A percentile compares a stretch with the other conserved stretches of the same genome.
These are phyloP conservation scores for Cylindroiulus punctatus DNA, from an alignment of 2,888 invertebrate genomes.

Conservation along the genomic window DNA sequence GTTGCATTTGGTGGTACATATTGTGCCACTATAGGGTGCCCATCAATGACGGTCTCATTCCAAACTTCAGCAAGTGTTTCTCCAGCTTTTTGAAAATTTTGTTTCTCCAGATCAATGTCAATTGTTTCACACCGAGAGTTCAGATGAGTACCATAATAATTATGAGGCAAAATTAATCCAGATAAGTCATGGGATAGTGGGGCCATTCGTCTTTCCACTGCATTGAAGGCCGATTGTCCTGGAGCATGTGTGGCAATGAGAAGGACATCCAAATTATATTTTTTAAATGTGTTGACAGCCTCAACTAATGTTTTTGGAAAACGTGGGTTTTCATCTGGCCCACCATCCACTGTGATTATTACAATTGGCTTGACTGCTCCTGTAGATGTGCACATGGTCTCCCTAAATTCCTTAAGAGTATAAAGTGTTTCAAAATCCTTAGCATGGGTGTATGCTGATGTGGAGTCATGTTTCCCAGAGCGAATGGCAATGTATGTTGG, in stretches of 20 bases:
- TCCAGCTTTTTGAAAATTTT: background rate
- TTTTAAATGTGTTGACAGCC: too few species aligned
- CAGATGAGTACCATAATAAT: background rate
- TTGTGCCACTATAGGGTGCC: background rate
- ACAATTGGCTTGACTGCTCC: background rate
- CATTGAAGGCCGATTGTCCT: background rate
- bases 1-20: background rate
- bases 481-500: slow-evolving; percentile 66
- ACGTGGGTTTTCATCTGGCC: background rate
- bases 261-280: background rate
- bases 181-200: background rate
- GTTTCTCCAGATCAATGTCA: background rate
- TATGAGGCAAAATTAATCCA: background rate
- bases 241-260: background rate
- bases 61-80: background rate
- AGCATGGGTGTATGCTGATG: background rate
- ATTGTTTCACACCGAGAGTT: background rate
- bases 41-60: background rate
- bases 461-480: slow-evolving; percentile 31
- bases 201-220: background rate
- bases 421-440: background rate
- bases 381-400: background rate
- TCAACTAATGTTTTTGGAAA: too few species aligned
- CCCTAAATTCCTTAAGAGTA: background rate
- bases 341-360: background rate